Evolutionary conservation across 1,140 invertebrate genomes (phyloP).

Genomic region (Triops cancriformis): DNA sequence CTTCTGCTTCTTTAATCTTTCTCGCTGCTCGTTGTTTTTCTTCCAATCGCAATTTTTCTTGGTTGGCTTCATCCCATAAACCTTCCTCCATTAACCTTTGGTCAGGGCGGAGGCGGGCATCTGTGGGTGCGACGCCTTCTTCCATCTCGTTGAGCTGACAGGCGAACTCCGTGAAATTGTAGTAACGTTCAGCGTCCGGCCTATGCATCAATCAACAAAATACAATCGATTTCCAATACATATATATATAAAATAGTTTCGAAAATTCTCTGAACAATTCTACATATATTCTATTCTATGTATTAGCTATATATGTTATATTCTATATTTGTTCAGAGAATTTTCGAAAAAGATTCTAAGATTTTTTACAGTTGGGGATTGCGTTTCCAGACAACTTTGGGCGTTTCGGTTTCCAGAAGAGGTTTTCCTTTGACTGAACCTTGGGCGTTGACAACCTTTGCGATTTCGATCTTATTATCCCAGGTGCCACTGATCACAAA

Average conservation of each 20-base stretch:
- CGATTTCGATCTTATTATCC: constrained; percentile 91
- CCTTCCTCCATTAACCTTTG: constrained; percentile 96
- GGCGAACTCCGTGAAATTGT: constrained; percentile 89
- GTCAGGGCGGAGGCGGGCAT: constrained; percentile 86
- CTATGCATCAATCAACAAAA: constrained; percentile 41
- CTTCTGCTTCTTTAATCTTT: constrained; percentile 62
- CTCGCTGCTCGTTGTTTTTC: constrained; percentile 82
- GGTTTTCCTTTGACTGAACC: constrained; percentile 59
- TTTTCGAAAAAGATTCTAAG: no score
- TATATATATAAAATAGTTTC: not conserved
- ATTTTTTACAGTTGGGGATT: not conserved
- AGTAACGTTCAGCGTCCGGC: constrained; percentile 65
- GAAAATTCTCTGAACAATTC: not conserved
- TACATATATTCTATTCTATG: no score
- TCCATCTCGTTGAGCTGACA: constrained; percentile 94
- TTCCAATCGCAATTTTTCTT: constrained; percentile 80
- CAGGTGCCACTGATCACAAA: constrained; percentile 88
- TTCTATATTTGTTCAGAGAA: no score
- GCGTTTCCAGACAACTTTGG: constrained; percentile 76
- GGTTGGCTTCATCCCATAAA: constrained; percentile 91
- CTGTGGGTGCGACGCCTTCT: constrained; percentile 86
- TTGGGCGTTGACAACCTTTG: constrained; percentile 66
- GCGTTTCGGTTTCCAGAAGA: constrained; percentile 80
- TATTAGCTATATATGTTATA: no score
- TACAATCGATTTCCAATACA: not conserved